These are phyloP conservation scores for Luscinia luscinia DNA, from an alignment of 2,797 vertebrate species.

Conservation along the genomic window DNA sequence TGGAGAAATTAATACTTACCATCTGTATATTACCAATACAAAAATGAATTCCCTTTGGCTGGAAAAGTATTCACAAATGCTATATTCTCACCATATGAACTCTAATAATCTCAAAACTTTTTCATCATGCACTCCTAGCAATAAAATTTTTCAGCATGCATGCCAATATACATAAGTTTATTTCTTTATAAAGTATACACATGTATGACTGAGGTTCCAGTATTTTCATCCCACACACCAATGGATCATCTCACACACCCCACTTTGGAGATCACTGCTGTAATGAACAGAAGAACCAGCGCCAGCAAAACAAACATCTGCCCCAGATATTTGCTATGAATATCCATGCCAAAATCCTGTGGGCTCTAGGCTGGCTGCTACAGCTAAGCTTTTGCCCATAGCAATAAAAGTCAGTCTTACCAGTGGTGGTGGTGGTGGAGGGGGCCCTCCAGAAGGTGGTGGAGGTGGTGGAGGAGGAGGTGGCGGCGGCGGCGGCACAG, in stretches of 20 bases:
- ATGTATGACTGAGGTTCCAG: neutral
- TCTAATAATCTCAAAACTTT: neutral
- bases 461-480: constrained; percentile 63
- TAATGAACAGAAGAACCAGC: neutral
- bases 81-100: neutral
- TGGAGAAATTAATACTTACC: constrained; percentile 34
- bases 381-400: neutral
- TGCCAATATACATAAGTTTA: neutral
- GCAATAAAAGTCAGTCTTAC: constrained; percentile 70
- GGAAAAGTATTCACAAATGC: neutral
- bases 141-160: neutral
- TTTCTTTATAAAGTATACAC: neutral
- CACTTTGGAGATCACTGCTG: neutral
- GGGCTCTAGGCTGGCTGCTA: neutral
- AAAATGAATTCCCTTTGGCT: neutral
- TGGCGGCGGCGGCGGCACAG: constrained; percentile 68
- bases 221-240: neutral
- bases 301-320: neutral
- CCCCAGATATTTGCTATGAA: neutral
- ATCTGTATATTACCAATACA: neutral
- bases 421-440: constrained; percentile 69
- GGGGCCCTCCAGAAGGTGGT: constrained; percentile 63
- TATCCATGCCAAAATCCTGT: neutral
- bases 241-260: neutral
- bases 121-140: neutral